Conservation (phyloP, 2,797 vertebrate species). For the Antennarius maculatus region DNA sequence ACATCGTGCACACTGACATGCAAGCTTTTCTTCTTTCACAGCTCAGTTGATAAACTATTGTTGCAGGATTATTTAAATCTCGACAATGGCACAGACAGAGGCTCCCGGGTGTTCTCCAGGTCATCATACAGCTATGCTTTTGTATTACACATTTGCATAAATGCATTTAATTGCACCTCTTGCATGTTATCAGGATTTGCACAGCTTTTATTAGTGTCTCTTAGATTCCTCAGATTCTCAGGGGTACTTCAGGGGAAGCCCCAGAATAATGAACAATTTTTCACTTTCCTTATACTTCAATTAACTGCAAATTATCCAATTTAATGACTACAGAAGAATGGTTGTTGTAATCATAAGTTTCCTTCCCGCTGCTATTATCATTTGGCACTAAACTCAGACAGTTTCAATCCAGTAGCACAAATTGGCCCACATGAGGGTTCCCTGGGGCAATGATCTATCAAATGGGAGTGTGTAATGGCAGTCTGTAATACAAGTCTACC, state of each 20-base stretch:
- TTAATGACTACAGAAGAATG: constrained; percentile 49
- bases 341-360: constrained; percentile 44
- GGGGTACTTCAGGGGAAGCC: constrained; percentile 12
- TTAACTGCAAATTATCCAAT: constrained; percentile 57
- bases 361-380: constrained; percentile 33
- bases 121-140: neutral
- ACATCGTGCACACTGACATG: too few species aligned
- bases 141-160: neutral
- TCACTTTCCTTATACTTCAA: constrained; percentile 47
- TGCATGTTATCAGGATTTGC: constrained; percentile 11
- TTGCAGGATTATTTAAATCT: too few species aligned
- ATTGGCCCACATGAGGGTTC: constrained; percentile 32
- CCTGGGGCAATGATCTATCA: constrained; percentile 30
- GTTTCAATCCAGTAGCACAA: constrained; percentile 21
- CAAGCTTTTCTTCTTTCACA: too few species aligned
- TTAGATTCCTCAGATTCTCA: constrained; percentile 13
- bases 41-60: too few species aligned
- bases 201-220: constrained; percentile 10
- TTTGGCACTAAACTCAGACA: constrained; percentile 8
- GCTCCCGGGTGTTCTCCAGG: neutral
- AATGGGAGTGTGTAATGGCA: constrained; percentile 9
- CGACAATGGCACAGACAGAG: too few species aligned
- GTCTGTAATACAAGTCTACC: constrained; percentile 28
- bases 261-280: constrained; percentile 37
- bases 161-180: constrained; percentile 11